Evolutionary conservation across 1,140 invertebrate species (phyloP).

Genomic region (Eufriesea mexicana): DNA sequence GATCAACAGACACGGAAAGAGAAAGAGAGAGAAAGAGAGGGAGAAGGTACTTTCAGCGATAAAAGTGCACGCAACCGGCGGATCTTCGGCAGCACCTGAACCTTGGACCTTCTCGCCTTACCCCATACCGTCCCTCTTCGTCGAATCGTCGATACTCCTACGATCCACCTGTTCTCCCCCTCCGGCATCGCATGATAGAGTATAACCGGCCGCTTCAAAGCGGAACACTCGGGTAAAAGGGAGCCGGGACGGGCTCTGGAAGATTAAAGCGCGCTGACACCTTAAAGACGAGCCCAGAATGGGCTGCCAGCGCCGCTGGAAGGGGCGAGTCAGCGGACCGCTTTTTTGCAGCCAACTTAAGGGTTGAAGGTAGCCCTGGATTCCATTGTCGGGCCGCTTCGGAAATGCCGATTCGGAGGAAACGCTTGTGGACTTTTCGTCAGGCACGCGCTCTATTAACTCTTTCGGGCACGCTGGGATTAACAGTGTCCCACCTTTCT

Average conservation of each 20-base stretch:
- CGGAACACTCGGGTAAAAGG: slow-evolving; percentile 33
- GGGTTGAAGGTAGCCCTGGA: slow-evolving; percentile 14
- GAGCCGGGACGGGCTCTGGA: slow-evolving; percentile 5
- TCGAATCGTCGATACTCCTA: slow-evolving; percentile 69
- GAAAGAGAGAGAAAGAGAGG: not conserved
- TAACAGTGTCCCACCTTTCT: no score
- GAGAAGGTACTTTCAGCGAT: not conserved
- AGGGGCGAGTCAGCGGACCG: not conserved
- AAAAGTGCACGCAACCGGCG: slow-evolving; percentile 19
- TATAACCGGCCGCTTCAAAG: slow-evolving; percentile 44
- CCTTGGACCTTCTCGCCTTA: slow-evolving; percentile 54
- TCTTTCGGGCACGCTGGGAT: no score
- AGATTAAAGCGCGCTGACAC: slow-evolving; percentile 56
- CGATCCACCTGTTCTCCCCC: slow-evolving; percentile 73
- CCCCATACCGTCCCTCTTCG: slow-evolving; percentile 41
- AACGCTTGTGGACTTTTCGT: no score
- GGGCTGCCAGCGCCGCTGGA: not conserved
- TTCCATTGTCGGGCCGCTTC: not conserved
- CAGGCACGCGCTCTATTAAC: not conserved
- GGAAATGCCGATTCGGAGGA: not conserved
- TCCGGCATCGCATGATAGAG: slow-evolving; percentile 63
- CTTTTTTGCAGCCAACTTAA: not conserved
- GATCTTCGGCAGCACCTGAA: slow-evolving; percentile 45
- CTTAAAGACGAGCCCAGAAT: slow-evolving; percentile 44
- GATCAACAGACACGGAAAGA: not conserved